phyloP scores from a whole-genome alignment of 1,140 invertebrate genomes.

The Drosophila seguyi region DNA sequence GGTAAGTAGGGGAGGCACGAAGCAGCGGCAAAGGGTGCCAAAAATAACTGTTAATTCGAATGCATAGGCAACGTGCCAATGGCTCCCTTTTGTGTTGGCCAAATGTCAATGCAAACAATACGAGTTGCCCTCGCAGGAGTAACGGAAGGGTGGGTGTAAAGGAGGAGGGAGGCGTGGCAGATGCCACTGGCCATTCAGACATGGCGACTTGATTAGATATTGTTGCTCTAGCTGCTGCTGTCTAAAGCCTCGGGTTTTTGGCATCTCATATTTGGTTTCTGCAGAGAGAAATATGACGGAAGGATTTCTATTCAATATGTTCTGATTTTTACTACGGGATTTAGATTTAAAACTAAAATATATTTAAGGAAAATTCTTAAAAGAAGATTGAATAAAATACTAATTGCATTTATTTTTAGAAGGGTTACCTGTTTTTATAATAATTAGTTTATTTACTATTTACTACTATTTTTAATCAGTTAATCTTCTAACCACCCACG shows the following conservation, averaged over 20 bases:
- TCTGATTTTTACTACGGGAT: too few relatives aligned
- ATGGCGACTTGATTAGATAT: slow-evolving; percentile 77
- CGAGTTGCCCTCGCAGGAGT: slow-evolving; percentile 13
- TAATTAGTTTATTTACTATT: too few relatives aligned
- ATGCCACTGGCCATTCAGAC: slow-evolving; percentile 41
- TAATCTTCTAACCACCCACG: neutral
- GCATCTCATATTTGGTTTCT: slow-evolving; percentile 20
- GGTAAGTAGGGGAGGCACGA: neutral
- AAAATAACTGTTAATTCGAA: slow-evolving; percentile 82
- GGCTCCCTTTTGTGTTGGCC: slow-evolving; percentile 44
- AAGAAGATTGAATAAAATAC: too few relatives aligned
- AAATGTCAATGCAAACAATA: slow-evolving; percentile 78
- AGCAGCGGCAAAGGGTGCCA: slow-evolving; percentile 54
- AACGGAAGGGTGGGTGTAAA: neutral
- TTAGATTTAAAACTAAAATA: too few relatives aligned
- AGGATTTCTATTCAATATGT: neutral
- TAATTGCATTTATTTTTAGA: too few relatives aligned
- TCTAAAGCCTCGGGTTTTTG: slow-evolving; percentile 15
- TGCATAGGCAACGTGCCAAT: slow-evolving; percentile 80
- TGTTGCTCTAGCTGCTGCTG: slow-evolving; percentile 44
- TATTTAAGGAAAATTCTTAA: too few relatives aligned
- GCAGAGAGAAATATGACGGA: neutral
- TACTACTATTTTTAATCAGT: neutral
- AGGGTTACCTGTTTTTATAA: too few relatives aligned
- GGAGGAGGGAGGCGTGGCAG: slow-evolving; percentile 7